Evolutionary conservation across 2,888 invertebrate genomes (phyloP).

Genomic region (Uropetala carovei): DNA sequence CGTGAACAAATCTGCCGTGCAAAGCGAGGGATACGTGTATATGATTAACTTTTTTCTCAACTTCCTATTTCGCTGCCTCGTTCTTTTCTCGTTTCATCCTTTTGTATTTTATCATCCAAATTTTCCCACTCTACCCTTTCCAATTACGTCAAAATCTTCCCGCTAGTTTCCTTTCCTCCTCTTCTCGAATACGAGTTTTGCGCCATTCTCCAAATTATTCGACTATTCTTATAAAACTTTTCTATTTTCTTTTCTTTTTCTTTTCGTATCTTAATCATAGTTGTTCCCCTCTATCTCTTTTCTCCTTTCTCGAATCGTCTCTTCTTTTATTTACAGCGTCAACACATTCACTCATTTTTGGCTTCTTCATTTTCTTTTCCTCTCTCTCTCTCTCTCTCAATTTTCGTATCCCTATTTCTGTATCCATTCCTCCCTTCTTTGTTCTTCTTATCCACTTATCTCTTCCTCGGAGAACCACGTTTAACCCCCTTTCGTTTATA

Average conservation of each 20-base stretch:
- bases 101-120: no score
- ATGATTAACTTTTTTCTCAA: no score
- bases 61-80: no score
- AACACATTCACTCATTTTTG: not conserved
- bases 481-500: not conserved
- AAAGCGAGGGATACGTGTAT: no score
- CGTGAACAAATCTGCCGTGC: no score
- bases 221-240: no score
- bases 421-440: not conserved
- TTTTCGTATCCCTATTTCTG: not conserved
- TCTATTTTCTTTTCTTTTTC: not conserved
- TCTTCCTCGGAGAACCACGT: not conserved
- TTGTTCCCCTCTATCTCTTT: not conserved
- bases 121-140: no score
- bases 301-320: constrained; percentile 5
- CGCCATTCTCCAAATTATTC: no score
- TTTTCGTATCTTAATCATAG: not conserved
- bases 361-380: not conserved
- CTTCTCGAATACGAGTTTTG: no score
- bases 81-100: no score
- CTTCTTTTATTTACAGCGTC: not conserved
- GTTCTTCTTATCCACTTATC: not conserved
- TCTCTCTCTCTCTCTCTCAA: not conserved
- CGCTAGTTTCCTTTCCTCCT: no score
- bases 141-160: no score